A percentile compares a stretch with the other conserved stretches of the same genome.
These are phyloP conservation scores for Chymomyza fuscimana DNA, from an alignment of 2,888 invertebrate genomes.

Conservation along the genomic window DNA sequence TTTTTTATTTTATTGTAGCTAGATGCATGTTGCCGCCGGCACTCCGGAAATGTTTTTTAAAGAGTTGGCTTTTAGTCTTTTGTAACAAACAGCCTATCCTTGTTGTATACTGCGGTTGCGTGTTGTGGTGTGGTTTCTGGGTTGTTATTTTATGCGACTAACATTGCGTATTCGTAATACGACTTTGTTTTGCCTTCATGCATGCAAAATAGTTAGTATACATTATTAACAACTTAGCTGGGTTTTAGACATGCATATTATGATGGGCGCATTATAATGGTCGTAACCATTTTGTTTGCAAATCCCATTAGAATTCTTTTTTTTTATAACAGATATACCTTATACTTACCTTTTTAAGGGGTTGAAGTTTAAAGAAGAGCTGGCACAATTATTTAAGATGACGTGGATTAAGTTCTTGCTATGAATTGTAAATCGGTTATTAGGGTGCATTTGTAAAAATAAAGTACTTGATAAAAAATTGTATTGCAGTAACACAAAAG, in stretches of 20 bases:
- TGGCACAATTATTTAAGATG: too few species aligned
- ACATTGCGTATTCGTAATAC: conserved; percentile 53
- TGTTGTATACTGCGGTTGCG: conserved; percentile 7
- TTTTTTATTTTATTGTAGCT: conserved; percentile 12
- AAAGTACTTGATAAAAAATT: too few species aligned
- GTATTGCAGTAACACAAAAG: too few species aligned
- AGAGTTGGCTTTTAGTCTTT: not conserved
- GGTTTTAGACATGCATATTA: not conserved
- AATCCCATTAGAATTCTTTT: not conserved
- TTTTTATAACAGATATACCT: conserved; percentile 14
- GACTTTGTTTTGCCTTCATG: conserved; percentile 20
- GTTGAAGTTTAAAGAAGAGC: too few species aligned
- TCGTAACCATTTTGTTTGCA: not conserved
- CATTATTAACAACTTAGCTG: conserved; percentile 51
- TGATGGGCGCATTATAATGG: not conserved
- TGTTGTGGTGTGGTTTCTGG: conserved; percentile 12
- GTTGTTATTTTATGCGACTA: conserved; percentile 35
- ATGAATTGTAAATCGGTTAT: too few species aligned
- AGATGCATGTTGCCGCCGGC: conserved; percentile 27
- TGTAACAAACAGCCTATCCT: not conserved
- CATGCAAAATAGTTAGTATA: conserved; percentile 20
- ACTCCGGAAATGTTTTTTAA: not conserved
- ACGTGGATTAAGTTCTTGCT: too few species aligned
- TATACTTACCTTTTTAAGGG: conserved; percentile 28
- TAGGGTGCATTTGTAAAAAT: too few species aligned